Base-by-base conservation (phyloP, 2,888 invertebrate species). In the Agrilus biguttatus region DNA sequence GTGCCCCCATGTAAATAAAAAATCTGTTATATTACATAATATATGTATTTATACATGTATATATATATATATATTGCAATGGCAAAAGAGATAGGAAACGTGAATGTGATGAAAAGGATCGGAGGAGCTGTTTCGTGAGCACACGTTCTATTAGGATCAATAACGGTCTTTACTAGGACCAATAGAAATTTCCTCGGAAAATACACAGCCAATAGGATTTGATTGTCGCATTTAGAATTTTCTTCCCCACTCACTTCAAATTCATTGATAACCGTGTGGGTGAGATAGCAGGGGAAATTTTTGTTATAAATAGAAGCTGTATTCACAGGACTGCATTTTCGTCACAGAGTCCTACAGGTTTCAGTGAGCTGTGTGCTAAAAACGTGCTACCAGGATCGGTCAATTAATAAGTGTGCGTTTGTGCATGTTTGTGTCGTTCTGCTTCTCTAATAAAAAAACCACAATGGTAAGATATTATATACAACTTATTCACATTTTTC, bases 241-340 rank as follows among this genome's bases (percentile, higher is more conserved):
- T 49, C 50, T 52, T 46, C 54, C 61, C 63, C 63, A 61, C 58
- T 60, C 53, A 55, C 56, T 55, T 52, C 49, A 53, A 63, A 69
- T 77, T 78, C 78, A 78, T 78, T 77, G 73, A 78, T 74, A 74
- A 71, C 72, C 40, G 76, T 74, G 77, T 77, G 72, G 77, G 77
- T 73, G 74, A 53, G 46, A 47, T 45, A 44, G 44, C 66, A 63
- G 63, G 67, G 59, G 62, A 60, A 53, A 49, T 40, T 41, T 46
- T 50, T 51, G 55, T 59, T 65, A 66, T 66, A 65, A 53, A 64
- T 64, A 62, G 53, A 51, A 55, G 60, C 55, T 42, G 42, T 21
- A 37, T 36, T 37, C 50, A 55, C 54, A 55, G 57, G 55, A 52
- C 53, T 58, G 56, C 60, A 63, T 63, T 63, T 28, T 60, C 46